Evolutionary conservation across 2,888 invertebrate species (phyloP).

Genomic region (Drosophila formosana): DNA sequence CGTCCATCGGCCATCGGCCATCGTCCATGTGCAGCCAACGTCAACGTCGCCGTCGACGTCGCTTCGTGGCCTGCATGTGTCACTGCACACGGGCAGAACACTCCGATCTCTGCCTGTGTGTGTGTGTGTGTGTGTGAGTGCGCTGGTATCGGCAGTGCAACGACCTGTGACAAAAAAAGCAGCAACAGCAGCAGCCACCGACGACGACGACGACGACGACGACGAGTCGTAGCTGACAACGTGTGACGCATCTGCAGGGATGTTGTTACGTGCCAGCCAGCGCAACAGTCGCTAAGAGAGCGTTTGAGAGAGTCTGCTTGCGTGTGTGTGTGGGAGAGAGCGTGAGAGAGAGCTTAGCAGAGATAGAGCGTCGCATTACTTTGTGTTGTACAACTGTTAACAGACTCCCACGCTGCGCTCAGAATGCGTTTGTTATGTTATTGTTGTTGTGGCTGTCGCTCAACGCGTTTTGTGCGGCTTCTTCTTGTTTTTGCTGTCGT

Average conservation of each 20-base stretch:
- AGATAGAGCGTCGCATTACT: slow-evolving; percentile 19
- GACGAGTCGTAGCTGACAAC: slow-evolving; percentile 52
- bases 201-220: slow-evolving; percentile 19
- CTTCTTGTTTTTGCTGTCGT: slow-evolving; percentile 37
- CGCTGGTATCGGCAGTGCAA: slow-evolving; percentile 64
- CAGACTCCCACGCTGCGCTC: slow-evolving; percentile 75
- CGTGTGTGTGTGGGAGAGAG: slow-evolving; percentile 28
- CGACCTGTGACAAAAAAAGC: slow-evolving; percentile 79
- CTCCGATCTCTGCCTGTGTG: slow-evolving; percentile 32
- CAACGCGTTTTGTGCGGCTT: slow-evolving; percentile 64
- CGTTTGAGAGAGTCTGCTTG: slow-evolving; percentile 22
- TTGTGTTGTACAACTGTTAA: slow-evolving; percentile 72
- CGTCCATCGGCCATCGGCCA: slow-evolving; percentile 30
- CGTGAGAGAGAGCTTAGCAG: slow-evolving; percentile 28
- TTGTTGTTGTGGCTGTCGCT: slow-evolving; percentile 40
- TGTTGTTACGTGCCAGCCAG: slow-evolving; percentile 75
- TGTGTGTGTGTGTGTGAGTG: slow-evolving; percentile 30
- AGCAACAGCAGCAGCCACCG: slow-evolving; percentile 51
- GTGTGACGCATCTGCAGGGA: slow-evolving; percentile 78
- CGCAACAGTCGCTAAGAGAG: slow-evolving; percentile 50
- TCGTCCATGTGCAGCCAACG: slow-evolving; percentile 46
- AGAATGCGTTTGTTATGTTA: slow-evolving; percentile 54
- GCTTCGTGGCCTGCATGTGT: slow-evolving; percentile 73
- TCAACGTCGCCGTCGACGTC: slow-evolving; percentile 38
- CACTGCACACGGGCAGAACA: slow-evolving; percentile 64